Conservation (phyloP, 2,888 invertebrate genomes). For the Phengaris arion region DNA sequence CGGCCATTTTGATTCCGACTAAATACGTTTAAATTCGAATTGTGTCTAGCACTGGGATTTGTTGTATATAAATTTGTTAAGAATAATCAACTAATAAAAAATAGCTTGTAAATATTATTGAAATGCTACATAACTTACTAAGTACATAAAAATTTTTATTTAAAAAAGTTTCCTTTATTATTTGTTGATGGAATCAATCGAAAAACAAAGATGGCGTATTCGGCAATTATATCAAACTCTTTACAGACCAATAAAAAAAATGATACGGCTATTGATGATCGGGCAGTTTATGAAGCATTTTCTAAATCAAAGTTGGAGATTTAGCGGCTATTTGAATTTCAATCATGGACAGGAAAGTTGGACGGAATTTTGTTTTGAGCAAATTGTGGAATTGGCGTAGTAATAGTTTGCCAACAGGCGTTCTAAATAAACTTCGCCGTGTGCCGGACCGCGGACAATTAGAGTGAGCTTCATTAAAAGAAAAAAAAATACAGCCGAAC, state of each 20-base stretch:
- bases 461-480: background rate
- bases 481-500: too few relatives aligned
- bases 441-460: background rate
- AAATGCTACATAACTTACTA: too few relatives aligned
- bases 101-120: too few relatives aligned
- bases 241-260: background rate
- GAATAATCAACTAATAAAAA: background rate
- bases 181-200: background rate
- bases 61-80: background rate
- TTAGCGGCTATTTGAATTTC: constrained; percentile 30
- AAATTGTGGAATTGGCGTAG: constrained; percentile 35
- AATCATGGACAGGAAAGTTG: constrained; percentile 34
- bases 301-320: constrained; percentile 1
- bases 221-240: background rate
- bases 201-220: background rate
- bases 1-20: constrained; percentile 13
- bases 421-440: constrained; percentile 10
- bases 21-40: background rate
- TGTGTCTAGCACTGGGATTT: background rate
- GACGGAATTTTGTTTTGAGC: constrained; percentile 35
- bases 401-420: constrained; percentile 32
- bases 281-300: constrained; percentile 1
- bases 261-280: background rate
- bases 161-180: background rate
- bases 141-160: too few relatives aligned